Percentiles rank a stretch among this genome's conserved stretches.
Evolutionary conservation across 2,888 invertebrate species (phyloP).

Genomic region (Synanthedon tipuliformis): DNA sequence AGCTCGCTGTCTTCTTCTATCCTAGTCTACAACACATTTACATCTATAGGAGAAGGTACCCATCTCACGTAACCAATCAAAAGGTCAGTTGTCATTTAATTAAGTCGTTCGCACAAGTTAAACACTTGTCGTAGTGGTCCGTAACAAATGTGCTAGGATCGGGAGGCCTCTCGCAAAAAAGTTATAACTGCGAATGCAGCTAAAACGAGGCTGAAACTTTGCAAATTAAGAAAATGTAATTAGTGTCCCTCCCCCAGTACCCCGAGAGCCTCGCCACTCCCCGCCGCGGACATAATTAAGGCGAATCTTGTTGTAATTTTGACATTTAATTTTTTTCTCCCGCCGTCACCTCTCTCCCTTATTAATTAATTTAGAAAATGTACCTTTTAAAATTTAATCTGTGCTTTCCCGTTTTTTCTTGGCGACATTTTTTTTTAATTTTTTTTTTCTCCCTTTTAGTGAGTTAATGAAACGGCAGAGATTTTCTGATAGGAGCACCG

Average conservation of each 20-base stretch:
- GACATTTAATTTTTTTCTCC: conserved; percentile 63
- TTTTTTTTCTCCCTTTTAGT: conserved; percentile 19
- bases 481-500: conserved; percentile 43
- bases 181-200: conserved; percentile 26
- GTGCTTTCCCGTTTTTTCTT: conserved; percentile 34
- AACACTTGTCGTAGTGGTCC: conserved; percentile 9
- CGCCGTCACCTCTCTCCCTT: conserved; percentile 49
- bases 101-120: background rate
- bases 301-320: conserved; percentile 68
- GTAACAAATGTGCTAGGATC: conserved; percentile 14
- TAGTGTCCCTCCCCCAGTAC: conserved; percentile 27
- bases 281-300: conserved; percentile 58
- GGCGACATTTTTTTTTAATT: conserved; percentile 48
- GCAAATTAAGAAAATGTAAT: conserved; percentile 70
- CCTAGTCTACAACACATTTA: too few species aligned
- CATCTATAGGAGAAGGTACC: too few species aligned
- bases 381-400: conserved; percentile 63
- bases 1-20: too few species aligned
- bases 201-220: conserved; percentile 38
- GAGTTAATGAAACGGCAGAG: conserved; percentile 57
- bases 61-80: too few species aligned
- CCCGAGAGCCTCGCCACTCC: conserved; percentile 11
- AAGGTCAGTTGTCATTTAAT: too few species aligned
- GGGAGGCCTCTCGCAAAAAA: conserved; percentile 15
- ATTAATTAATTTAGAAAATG: conserved; percentile 64